A percentile compares a stretch with the other conserved stretches of the same genome.
phyloP scores from a whole-genome alignment of 2,797 vertebrate genomes.

The Coccyzus lansbergi region DNA sequence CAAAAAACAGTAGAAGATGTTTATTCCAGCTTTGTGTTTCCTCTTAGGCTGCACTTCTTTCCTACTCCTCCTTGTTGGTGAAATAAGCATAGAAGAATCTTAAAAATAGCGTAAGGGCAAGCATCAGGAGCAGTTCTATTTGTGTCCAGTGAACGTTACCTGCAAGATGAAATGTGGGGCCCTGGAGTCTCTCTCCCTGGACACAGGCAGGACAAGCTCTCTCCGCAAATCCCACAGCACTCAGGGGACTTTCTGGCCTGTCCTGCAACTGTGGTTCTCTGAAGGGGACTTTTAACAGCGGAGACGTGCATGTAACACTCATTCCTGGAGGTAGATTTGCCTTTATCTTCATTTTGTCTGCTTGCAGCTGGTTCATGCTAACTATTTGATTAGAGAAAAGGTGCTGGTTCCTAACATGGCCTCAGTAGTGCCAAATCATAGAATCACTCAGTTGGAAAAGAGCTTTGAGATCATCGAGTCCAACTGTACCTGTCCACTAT shows the following conservation, averaged over 20 bases:
- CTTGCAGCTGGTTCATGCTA: neutral
- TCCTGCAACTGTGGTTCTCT: neutral
- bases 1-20: neutral
- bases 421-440: neutral
- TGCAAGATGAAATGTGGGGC: too few species aligned
- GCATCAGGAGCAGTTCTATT: neutral
- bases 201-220: fast-evolving
- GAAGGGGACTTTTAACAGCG: neutral
- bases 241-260: fast-evolving
- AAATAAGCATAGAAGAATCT: neutral
- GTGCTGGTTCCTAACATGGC: neutral
- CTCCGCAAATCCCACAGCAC: fast-evolving
- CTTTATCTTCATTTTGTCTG: neutral
- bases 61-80: neutral
- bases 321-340: neutral
- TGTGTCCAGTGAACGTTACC: neutral
- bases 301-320: fast-evolving
- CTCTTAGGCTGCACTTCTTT: neutral
- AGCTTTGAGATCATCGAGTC: too few species aligned
- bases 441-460: too few species aligned
- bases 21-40: neutral
- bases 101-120: neutral
- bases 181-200: neutral
- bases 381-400: neutral
- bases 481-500: too few species aligned